phyloP scores from a whole-genome alignment of 2,797 vertebrate species.

The Graptemys geographica region DNA sequence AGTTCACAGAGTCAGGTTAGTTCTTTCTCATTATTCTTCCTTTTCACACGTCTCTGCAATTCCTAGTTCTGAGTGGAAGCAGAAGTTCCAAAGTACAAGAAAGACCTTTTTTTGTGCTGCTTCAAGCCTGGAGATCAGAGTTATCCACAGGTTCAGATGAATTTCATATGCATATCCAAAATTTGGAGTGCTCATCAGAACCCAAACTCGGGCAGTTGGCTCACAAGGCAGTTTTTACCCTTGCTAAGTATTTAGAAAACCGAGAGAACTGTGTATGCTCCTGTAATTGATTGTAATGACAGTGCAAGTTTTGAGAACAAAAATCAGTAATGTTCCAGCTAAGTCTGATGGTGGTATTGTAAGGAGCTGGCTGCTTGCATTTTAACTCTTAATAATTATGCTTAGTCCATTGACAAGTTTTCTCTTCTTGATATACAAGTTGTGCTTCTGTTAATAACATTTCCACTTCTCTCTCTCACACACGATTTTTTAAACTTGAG shows the following conservation, averaged over 20 bases:
- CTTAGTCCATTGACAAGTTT: neutral
- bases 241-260: neutral
- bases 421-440: neutral
- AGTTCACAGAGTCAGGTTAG: neutral
- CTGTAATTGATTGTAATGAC: neutral
- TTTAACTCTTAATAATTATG: neutral
- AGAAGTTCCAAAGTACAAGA: neutral
- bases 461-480: neutral
- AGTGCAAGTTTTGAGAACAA: neutral
- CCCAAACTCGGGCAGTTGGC: neutral
- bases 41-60: neutral
- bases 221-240: neutral
- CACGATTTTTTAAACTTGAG: neutral
- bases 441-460: neutral
- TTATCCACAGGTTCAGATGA: neutral
- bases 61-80: neutral
- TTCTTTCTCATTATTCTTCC: neutral
- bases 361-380: neutral
- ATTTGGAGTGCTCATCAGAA: neutral
- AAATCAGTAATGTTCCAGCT: neutral
- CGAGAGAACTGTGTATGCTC: neutral
- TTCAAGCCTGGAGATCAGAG: fast-evolving
- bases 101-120: neutral
- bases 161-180: neutral
- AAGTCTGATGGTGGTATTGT: neutral